Evolutionary conservation across 2,888 invertebrate species (phyloP), one percentile per base, ranked within the genome.

Genomic region (Dione juno): DNA sequence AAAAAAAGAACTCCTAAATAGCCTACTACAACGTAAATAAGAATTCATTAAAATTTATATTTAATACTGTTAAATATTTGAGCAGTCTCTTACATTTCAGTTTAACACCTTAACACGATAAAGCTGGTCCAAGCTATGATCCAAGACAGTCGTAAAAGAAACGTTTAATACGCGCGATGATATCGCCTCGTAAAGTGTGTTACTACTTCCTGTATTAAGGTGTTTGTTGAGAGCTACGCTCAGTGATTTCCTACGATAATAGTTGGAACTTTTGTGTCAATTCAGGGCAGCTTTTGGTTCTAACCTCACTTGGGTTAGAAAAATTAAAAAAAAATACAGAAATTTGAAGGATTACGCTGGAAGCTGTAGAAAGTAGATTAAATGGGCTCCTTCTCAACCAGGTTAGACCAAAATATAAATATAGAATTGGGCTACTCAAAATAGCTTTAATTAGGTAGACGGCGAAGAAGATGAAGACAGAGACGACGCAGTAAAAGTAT

Each of bases 61-160:
- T 28, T 28, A 28, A 28, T 28, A 28, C 28, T 28, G 5, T 28
- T 28, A 28, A 28, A 28, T 28, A 28, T 28, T 28, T 28, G 28
- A 28, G 3, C 28, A 28, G 3, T n/a, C n/a, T n/a, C n/a, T n/a
- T 9, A 58, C 8, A 59, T 14, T 48, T 64, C 14, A 50, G 16
- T 19, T 13, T 19, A 37, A 16, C 7, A 7, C n/a, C 19, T 5
- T 50, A 28, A 28, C 2, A 28, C 28, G 64, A 40, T 10, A 52
- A 13, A 50, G 64, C 64, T 64, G 50, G 10, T 37, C 16, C 28
- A 52, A 50, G 14, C 19, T 52, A 61, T 64, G 52, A 21, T 8
- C 40, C 19, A 5, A 63, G 19, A 82, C 77, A 80, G 83, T 84
- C 88, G 83, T 88, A 88, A 88, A 88, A 80, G 87, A 81, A 75